Evolutionary conservation across 53 echinoderm and acorn worm species (phyloP), one percentile per base, ranked within the genome.

Genomic region (Antedon mediterranea): DNA sequence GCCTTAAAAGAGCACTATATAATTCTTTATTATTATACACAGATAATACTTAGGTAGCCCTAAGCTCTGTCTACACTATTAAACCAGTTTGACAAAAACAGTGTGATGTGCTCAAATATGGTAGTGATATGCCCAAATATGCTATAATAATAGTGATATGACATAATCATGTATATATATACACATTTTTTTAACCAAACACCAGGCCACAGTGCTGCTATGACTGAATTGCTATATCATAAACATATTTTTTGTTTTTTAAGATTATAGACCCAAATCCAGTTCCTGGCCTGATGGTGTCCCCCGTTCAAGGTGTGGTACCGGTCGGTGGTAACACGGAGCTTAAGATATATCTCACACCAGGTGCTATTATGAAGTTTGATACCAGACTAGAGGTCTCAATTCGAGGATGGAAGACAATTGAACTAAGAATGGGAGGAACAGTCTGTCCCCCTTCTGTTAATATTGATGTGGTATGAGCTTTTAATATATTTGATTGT

Each of bases 391-490:
- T 95, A 9, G 91, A 95, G 89, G 89, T 95, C 4, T 91, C 92
- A 23, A 95, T 95, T 32, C 79, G 97, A 31, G 97, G 97, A 31
- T 95, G 97, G 97, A 95, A 89, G 87, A 95, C 97, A 33, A 92
- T 95, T 76, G 97, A 95, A 26, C 86, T 95, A 0, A 87, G 97
- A 72, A 91, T 91, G 97, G 91, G 97, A 8, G 95, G 95, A 20
- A 95, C 95, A 0, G 95, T 95, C 57, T 90, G 89, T 73, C 95
- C 95, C 8, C 95, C 95, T 4, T 81, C 87, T 30, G 95, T 95
- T 0, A 91, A 95, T 77, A 95, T 95, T 34, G 91, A 95, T 82
- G 76, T 89, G 83, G 94, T 94, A 75, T 84, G 90, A n/a, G n/a
- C n/a, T n/a, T n/a, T n/a, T n/a, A n/a, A 72, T 11, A 75, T 13